Base-by-base conservation (phyloP, 2,888 invertebrate species). In the Catocala fraxini region DNA sequence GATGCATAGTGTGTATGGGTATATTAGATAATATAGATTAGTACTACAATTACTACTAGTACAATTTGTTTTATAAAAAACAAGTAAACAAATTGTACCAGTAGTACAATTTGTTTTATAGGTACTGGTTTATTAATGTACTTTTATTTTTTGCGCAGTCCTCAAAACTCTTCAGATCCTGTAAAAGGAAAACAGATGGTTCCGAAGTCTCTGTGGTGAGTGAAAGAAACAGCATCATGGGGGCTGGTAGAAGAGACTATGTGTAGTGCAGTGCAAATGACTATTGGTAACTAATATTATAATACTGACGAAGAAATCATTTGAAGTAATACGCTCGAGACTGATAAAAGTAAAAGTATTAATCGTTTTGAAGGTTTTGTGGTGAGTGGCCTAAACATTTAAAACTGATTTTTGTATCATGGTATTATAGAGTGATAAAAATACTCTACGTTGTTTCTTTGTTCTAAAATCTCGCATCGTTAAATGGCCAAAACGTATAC, bases 171-270 rank as follows among this genome's bases (percentile, higher is more conserved):
- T 92, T 90, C 85, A 78, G 77, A 53, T 66, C 68, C 13, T 93
- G 93, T 77, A 86, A 85, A 80, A 88, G 90, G 75, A 92, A 89
- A 88, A 90, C 80, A 43, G 84, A 92, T 68, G 91, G 89, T 34
- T 93, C 93, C 0, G 93, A 93, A 82, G 86, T 90, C 45, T 90
- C 89, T 4, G 93, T 93, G 33, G 92, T 92, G 69, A 94, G 93
- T 89, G 92, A 92, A 82, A 85, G 91, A 65, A 92, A 92, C 73
- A 91, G 89, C 80, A 88, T 92, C 63, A 90, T 90, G 58, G 86
- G 91, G 9, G 71, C 83, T 9, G 91, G 93, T 4, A 82, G 91
- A 66, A 87, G 92, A 71, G 93, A 92, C 83, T 92, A 88, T 71
- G 93, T 93, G 76, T 93, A 91, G 83, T 86, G 82, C 66, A 63